Percentiles rank a stretch among this genome's conserved stretches.
Evolutionary conservation across 1,140 invertebrate species (phyloP).

Genomic region (Mizuhopecten yessoensis): DNA sequence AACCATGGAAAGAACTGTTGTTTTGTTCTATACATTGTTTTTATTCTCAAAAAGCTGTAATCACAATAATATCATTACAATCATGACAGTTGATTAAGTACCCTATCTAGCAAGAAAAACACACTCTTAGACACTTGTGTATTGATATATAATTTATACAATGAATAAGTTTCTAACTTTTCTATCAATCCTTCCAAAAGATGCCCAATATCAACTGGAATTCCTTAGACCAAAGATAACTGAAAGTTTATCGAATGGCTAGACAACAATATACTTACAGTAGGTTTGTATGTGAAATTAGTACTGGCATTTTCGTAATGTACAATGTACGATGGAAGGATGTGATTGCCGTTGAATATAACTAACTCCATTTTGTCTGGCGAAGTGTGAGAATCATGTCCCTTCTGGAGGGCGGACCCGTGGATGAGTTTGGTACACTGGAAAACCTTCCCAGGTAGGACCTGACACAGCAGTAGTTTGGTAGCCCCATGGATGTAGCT

Average conservation of each 20-base stretch:
- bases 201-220: no score
- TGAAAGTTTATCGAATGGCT: not conserved
- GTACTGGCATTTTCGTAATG: slow-evolving; percentile 65
- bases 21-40: no score
- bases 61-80: no score
- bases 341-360: slow-evolving; percentile 76
- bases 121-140: no score
- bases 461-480: slow-evolving; percentile 75
- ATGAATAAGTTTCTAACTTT: no score
- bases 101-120: no score
- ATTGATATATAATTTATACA: no score
- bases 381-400: slow-evolving; percentile 77
- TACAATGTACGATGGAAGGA: slow-evolving; percentile 76
- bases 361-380: slow-evolving; percentile 77
- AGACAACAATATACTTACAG: slow-evolving; percentile 31
- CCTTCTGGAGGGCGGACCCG: slow-evolving; percentile 68
- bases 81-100: no score
- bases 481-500: slow-evolving; percentile 72
- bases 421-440: slow-evolving; percentile 74
- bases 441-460: slow-evolving; percentile 76
- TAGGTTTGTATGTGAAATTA: slow-evolving; percentile 71
- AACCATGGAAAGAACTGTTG: no score
- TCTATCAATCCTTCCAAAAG: no score
- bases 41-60: no score
- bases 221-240: no score